Base-by-base conservation (phyloP, 2,888 invertebrate genomes). In the Monoplex corrugatus region DNA sequence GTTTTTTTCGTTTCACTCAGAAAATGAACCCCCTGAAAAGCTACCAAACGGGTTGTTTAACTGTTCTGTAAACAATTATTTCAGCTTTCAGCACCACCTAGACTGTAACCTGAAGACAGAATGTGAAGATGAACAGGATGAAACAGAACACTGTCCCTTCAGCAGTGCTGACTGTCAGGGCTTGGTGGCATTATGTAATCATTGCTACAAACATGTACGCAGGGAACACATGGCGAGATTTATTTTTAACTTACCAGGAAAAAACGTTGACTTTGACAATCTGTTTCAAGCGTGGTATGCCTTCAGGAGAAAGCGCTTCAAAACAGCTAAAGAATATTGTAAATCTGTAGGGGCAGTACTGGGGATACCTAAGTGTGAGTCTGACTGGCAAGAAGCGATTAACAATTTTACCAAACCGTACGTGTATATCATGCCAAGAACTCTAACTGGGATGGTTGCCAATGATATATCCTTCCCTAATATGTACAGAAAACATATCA, bases 21-120 rank as follows among this genome's bases (percentile, higher is more conserved):
- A 3, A 28, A n/a, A 68, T 28, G 6, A 28, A n/a, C 68, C 28
- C n/a, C 68, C 16, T n/a, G n/a, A n/a, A 28, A 6, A 68, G 28
- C 8, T n/a, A 28, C 2, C 68, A 16, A 68, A 23, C 94, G 93
- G 5, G 96, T n/a, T 68, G 1, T 68, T 68, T 32, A 68, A 68
- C 68, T 68, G 68, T 68, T 68, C 68, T 68, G 68, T 68, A 16
- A 6, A 2, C n/a, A n/a, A 68, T 8, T 68, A 68, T n/a, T 68
- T 32, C 32, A 32, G 32, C 8, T 68, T 68, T 28, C 68, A 68
- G n/a, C 10, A n/a, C 8, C 68, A 68, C n/a, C n/a, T 68, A n/a
- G 23, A 68, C 68, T 68, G 68, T 68, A 68, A 68, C n/a, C 28
- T 68, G 28, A 16, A 68, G 68, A 16, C 68, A 68, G 23, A 68